Evolutionary conservation across 1,140 invertebrate genomes (phyloP), one percentile per base, ranked within the genome.

Genomic region (Ptiloglossa arizonensis): DNA sequence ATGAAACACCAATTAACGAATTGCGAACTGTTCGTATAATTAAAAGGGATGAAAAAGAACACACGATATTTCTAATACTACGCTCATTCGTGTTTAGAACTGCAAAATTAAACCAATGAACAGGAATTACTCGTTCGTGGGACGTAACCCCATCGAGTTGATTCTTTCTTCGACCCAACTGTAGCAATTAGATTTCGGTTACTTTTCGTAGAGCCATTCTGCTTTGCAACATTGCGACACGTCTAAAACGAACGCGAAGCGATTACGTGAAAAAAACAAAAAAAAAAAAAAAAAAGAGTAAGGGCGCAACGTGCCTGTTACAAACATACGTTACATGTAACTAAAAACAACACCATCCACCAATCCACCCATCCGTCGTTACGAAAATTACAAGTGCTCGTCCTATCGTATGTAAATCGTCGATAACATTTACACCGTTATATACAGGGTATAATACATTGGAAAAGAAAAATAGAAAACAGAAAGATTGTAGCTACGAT

Each of bases 391-490:
- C 88, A 89, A 89, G 81, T 86, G 83, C 66, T 85, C 83, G 46
- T 83, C 63, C 79, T 80, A 87, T 87, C 50, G 66, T 80, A 84
- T 78, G 75, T 80, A 80, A 82, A 69, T 84, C 62, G 54, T 87
- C 74, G 75, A 86, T 83, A 32, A 86, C 89, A 90, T 90, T 88
- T 89, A 90, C 86, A 89, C 54, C 81, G 68, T 85, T 90, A 90
- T 90, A 62, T 90, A 90, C 89, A 90, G 73, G 81, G 66, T 88
- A 88, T 87, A 75, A 82, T 88, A 89, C 88, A 89, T 64, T 74
- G 67, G 72, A 63, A 66, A 68, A 69, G 67, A 74, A 81, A 73
- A 76, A 74, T 48, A 24, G 27, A 56, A 72, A 79, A 62, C 64
- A 60, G 64, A 83, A 64, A 75, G 57, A 73, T 77, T 54, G 68